Base-by-base conservation (phyloP, 2,797 vertebrate genomes). In the Gymnothorax javanicus region DNA sequence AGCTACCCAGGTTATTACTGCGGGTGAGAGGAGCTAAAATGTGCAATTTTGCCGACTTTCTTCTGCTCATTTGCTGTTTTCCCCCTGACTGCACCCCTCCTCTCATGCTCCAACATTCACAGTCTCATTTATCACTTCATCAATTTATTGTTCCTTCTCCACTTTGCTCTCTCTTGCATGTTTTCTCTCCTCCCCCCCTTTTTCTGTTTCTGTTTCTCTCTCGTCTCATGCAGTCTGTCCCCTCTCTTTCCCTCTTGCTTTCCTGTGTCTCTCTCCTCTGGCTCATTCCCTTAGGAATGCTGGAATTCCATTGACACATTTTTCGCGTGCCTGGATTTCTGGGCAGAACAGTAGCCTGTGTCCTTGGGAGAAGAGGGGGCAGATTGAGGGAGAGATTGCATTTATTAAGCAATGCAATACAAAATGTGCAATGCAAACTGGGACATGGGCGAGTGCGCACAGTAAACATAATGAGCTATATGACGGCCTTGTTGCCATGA, bases 281-380 rank as follows among this genome's bases (percentile, higher is more conserved):
- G 33, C 15, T 81, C 57, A 60, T 86, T 33, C 73, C 77, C 75
- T n/a, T 20, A 64, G 77, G 52, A 86, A 27, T 84, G 60, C 64
- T 43, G 94, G 95, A 95, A 95, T 96, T 94, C 95, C 95, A 94
- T 94, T 93, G 92, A 94, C 91, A 90, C 92, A 92, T 90, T 92
- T 89, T 94, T 89, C 90, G 93, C 90, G 95, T 95, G 91, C 91
- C 93, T 95, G 91, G 91, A 93, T 95, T 95, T 96, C 93, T 93
- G 91, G 89, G 56, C 82, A n/a, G 92, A 87, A 60, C 73, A 86
- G 85, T 59, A 60, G 92, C 91, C 90, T 83, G 91, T 85, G 83
- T 56, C 52, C 27, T 91, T 57, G 15, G 58, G 59, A n/a, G 20
- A 33, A 58, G 93, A 90, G 91, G 89, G 90, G 90, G 90, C 90